Conservation (phyloP, 2,113 vertebrate species). For the Meles meles region DNA sequence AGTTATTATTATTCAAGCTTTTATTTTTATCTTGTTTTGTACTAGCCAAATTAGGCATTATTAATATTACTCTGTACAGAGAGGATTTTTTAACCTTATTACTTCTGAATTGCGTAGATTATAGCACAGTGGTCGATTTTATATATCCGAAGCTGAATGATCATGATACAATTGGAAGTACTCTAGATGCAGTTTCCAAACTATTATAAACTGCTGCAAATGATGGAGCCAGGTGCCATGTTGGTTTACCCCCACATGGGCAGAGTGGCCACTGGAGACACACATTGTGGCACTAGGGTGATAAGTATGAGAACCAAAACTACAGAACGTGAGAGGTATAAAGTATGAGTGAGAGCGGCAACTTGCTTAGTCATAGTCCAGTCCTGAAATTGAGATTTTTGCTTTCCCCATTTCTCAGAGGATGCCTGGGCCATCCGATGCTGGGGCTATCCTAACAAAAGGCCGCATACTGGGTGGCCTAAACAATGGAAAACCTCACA, state of each 20-base stretch:
- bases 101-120: background rate
- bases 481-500: background rate
- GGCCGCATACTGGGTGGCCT: accelerated
- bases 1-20: background rate
- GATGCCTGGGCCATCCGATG: accelerated
- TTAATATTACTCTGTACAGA: background rate
- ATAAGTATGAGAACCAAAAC: background rate
- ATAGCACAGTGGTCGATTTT: background rate
- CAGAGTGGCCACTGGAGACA: background rate
- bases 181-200: background rate
- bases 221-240: accelerated
- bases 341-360: accelerated
- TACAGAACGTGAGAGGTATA: accelerated
- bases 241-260: accelerated
- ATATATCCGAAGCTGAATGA: background rate
- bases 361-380: background rate
- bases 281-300: background rate
- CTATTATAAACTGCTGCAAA: background rate
- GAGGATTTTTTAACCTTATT: background rate
- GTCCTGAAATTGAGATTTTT: background rate
- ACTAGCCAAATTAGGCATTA: background rate
- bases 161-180: background rate
- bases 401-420: background rate
- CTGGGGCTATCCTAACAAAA: background rate
- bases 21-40: background rate